Base-by-base conservation (phyloP, 1,140 invertebrate genomes). In the Polypedilum vanderplanki region DNA sequence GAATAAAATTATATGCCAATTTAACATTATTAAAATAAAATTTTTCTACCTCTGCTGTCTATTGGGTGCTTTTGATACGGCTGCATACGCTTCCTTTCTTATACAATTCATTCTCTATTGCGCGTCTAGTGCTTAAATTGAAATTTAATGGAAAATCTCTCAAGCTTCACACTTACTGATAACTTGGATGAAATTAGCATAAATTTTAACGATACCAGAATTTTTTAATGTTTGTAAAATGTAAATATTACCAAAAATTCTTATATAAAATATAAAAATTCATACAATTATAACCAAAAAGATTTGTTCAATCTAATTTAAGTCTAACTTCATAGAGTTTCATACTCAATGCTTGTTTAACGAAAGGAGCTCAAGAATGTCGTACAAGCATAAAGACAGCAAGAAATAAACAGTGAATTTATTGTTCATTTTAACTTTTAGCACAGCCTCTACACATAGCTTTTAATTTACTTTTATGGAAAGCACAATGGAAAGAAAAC, bases 351-450 rank as follows among this genome's bases (percentile, higher is more conserved):
- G 46, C 46, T 17, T 17, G 46, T 57, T 57, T 57, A 57, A 57
- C 46, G n/a, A 57, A 57, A 57, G 10, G 8, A 17, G 10, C 46
- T 57, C 46, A 57, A 33, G 18, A 70, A 18, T 70, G 18, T 70
- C 65, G 20, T 70, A 12, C 20, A 70, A 2, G 64, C 64, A 67
- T n/a, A 67, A 18, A 5, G 65, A 20, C 17, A 18, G 24, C 24
- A 33, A 33, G 65, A 70, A 70, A 70, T 70, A 70, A 70, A 70
- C 17, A 22, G 4, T 20, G 20, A 20, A 70, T 70, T 70, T 70
- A 70, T 70, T 70, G 65, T 70, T 70, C 65, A 70, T 70, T 70
- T 70, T 70, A 70, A 70, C 17, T 70, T 70, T 70, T 70, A 7
- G 8, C 65, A 4, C 18, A 20, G 17, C 65, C 17, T 70, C 20